Base-by-base conservation (phyloP, 2,888 invertebrate species). In the Bedellia somnulentella region DNA sequence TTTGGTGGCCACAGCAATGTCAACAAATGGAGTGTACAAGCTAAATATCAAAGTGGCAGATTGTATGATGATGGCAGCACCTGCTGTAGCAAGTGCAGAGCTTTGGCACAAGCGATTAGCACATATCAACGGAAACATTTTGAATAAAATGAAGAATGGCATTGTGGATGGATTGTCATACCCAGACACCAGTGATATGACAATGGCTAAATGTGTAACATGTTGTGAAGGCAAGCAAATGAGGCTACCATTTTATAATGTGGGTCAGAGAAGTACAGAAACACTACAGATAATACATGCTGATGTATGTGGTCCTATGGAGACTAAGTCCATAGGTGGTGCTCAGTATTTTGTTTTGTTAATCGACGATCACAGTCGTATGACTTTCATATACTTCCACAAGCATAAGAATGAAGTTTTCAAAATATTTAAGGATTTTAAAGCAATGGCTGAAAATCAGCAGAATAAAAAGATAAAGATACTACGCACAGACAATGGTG, bases 401-500 rank as follows among this genome's bases (percentile, higher is more conserved):
- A 24, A 29, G 15, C 15, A 17, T 4, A 34, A 31, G 18, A 29
- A 15, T 31, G 29, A 35, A 24, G 33, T 24, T n/a, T 30, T 30
- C 15, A 36, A 12, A 8, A 14, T 17, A n/a, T 35, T 37, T 15
- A 37, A 35, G 25, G 27, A 24, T 2, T 37, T 37, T 18, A 32
- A 39, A 17, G 6, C 27, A 9, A 16, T 33, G 25, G 32, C 32
- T n/a, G 37, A 36, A 21, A 40, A 38, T 31, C 39, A 39, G 16
- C 9, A 22, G 18, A 27, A 24, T 16, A 35, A 29, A 18, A 37
- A 34, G 14, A 37, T 39, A 5, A 41, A 41, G 22, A 25, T 34
- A 8, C 13, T 38, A 4, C 12, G 34, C 3, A 28, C 16, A 12
- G 37, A 39, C 32, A 38, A 37, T 30, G 43, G 46, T 6, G 15